Evolutionary conservation across 2,888 invertebrate species (phyloP), one percentile per base, ranked within the genome.

Genomic region (Callyntrura sp.): DNA sequence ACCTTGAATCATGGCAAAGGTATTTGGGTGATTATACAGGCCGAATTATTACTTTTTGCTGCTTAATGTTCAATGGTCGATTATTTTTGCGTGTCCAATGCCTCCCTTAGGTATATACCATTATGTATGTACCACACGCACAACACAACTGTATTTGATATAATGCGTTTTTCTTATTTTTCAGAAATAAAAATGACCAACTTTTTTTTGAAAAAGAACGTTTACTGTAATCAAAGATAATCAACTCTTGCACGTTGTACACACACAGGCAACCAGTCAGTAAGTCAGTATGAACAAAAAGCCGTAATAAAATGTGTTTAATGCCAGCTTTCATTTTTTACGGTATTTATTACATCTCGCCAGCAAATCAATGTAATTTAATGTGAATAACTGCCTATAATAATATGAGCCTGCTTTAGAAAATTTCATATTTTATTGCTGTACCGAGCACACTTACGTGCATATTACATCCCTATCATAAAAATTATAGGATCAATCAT

Each of bases 331-430:
- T 79, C 78, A 79, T 79, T 79, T 79, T 79, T 55, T 28, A 57
- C 55, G 57, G 57, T 57, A 57, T 79, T 79, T 76, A 76, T 76
- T 82, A 62, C 82, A 45, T 84, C 51, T 70, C 25, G n/a, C 76
- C 28, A 28, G 48, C 60, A 85, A 85, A 85, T 85, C 60, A 85
- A 25, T 60, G 85, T 76, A 62, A 85, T 85, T 85, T 85, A 12
- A 65, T 25, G 78, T 78, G 35, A 57, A 57, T 57, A 57, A 78
- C 55, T 57, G 57, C n/a, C 48, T 73, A 20, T 48, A 48, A 20
- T 48, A 48, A 73, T 48, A 20, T 14, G 23, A 60, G 28, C 57
- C 11, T 0, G 78, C 60, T 12, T 17, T 35, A 11, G 43, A 70
- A 70, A 84, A 48, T 60, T 6, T 23, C 6, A 35, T 4, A 35